Conservation (phyloP, 2,113 vertebrate genomes). For the Sturnus vulgaris region DNA sequence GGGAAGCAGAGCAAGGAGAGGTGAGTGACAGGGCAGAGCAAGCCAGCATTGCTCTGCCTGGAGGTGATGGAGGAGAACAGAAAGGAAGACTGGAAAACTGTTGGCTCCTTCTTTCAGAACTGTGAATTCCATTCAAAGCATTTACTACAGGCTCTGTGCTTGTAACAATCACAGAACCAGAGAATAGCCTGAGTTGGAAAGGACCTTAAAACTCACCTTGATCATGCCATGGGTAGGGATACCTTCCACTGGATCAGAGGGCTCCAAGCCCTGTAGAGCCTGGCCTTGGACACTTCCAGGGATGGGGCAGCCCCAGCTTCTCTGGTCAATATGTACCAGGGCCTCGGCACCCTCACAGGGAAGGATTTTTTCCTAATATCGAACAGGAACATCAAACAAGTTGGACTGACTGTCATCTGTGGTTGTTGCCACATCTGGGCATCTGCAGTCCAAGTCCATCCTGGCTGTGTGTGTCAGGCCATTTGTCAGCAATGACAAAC, state of each 20-base stretch:
- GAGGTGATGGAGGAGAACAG: rapidly evolving
- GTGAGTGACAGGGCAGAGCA: neutral
- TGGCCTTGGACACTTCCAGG: neutral
- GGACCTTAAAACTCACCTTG: neutral
- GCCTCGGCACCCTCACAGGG: neutral
- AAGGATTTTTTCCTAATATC: neutral
- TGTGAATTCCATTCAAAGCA: neutral
- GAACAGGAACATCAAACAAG: neutral
- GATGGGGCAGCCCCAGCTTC: neutral
- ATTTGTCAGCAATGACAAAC: neutral
- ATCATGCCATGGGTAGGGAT: neutral
- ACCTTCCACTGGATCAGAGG: neutral
- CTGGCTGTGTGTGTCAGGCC: neutral
- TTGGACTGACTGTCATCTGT: neutral
- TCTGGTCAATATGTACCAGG: neutral
- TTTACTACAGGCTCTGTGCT: neutral
- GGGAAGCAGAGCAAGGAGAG: neutral
- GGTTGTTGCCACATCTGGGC: neutral
- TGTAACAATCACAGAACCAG: neutral
- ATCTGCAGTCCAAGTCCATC: neutral
- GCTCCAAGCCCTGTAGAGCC: neutral
- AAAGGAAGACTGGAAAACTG: neutral
- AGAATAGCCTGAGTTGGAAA: neutral
- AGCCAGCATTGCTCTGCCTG: neutral
- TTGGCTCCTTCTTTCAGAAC: neutral